Conservation (phyloP, 2,888 invertebrate species). For the Euplexia lucipara region DNA sequence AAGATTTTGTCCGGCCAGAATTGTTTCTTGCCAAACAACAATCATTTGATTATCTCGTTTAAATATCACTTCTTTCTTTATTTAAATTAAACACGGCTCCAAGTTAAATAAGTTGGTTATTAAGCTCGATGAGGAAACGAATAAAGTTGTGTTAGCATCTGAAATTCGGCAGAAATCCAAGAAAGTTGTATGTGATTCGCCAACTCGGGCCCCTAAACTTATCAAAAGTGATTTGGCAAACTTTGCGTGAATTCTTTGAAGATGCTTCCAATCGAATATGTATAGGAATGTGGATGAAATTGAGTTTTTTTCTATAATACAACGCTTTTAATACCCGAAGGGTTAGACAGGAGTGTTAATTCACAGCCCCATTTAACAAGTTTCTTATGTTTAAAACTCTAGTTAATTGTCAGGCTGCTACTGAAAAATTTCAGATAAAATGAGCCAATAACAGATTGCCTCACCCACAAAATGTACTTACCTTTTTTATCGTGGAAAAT, state of each 20-base stretch:
- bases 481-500: too few species aligned
- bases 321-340: too few species aligned
- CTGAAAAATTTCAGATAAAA: too few species aligned
- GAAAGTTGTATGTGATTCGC: conserved; percentile 82
- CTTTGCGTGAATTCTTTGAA: conserved; percentile 80
- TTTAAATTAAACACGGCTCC: conserved; percentile 62
- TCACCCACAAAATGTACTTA: too few species aligned
- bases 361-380: too few species aligned
- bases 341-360: too few species aligned
- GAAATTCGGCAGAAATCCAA: conserved; percentile 85
- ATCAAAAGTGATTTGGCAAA: conserved; percentile 88
- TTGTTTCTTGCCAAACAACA: conserved; percentile 26
- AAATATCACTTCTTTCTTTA: conserved; percentile 58
- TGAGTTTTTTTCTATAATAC: conserved; percentile 40
- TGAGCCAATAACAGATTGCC: too few species aligned
- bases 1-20: not conserved
- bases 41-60: conserved; percentile 37
- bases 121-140: conserved; percentile 75
- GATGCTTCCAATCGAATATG: conserved; percentile 72
- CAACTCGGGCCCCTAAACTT: conserved; percentile 79
- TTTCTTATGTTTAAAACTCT: too few species aligned
- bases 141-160: conserved; percentile 78
- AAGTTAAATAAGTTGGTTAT: conserved; percentile 75
- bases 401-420: too few species aligned
- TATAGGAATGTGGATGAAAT: conserved; percentile 63